phyloP scores from a whole-genome alignment of 2,888 invertebrate genomes.

The Rhamnusium bicolor region DNA sequence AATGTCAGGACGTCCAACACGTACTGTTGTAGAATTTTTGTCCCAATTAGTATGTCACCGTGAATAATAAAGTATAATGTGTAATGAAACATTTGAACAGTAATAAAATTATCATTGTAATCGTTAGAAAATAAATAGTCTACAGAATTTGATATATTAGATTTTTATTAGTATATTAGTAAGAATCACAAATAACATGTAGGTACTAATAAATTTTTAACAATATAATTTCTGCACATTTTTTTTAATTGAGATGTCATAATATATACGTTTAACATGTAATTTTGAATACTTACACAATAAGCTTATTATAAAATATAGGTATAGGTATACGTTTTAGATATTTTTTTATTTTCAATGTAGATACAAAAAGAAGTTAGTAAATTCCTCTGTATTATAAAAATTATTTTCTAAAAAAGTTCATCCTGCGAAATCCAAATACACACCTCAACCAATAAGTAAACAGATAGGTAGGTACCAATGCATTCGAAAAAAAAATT shows the following conservation, averaged over 20 bases:
- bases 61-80: conserved; percentile 56
- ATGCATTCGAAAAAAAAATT: too few species aligned
- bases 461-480: too few species aligned
- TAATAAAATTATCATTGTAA: background rate
- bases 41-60: conserved; percentile 74
- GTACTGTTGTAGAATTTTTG: conserved; percentile 82
- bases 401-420: too few species aligned
- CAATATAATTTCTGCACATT: conserved; percentile 11
- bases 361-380: too few species aligned
- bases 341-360: background rate
- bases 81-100: background rate
- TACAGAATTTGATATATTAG: background rate
- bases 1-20: conserved; percentile 85
- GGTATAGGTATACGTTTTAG: background rate
- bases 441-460: too few species aligned
- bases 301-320: background rate
- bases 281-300: background rate
- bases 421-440: too few species aligned
- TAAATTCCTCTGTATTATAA: too few species aligned
- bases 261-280: background rate
- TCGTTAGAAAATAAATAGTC: conserved; percentile 14
- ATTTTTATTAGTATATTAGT: conserved; percentile 14
- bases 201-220: background rate
- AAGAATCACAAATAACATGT: conserved; percentile 15
- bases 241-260: background rate